phyloP scores from a whole-genome alignment of 2,113 vertebrate species.

The Vulpes lagopus region DNA sequence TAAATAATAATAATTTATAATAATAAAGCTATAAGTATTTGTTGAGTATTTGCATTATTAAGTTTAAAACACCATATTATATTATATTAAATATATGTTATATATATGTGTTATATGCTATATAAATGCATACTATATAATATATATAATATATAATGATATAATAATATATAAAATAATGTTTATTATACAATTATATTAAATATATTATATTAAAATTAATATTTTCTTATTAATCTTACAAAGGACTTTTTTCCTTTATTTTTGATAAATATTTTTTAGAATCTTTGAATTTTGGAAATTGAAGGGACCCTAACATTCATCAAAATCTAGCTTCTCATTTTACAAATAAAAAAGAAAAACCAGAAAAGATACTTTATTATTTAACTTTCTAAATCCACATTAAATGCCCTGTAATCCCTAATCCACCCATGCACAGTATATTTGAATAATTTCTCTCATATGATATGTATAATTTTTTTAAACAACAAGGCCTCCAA shows the following conservation, averaged over 20 bases:
- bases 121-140: no score
- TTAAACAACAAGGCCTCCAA: not conserved
- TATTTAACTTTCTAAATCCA: constrained; percentile 24
- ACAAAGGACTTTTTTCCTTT: not conserved
- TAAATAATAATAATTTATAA: constrained; percentile 24
- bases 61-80: not conserved
- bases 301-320: not conserved
- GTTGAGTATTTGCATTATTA: constrained; percentile 33
- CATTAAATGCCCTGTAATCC: not conserved
- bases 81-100: no score
- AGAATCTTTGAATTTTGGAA: not conserved
- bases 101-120: no score
- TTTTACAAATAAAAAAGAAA: not conserved
- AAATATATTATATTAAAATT: not conserved
- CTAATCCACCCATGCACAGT: not conserved
- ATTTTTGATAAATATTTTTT: not conserved
- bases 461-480: not conserved
- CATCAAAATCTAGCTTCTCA: not conserved
- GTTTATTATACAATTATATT: no score
- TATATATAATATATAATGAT: no score
- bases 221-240: constrained; percentile 26
- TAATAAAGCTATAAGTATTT: not conserved
- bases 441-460: not conserved
- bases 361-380: not conserved
- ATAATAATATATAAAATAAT: no score